These are phyloP conservation scores for Craniophora ligustri DNA, from an alignment of 2,888 invertebrate genomes.

Conservation along the genomic window DNA sequence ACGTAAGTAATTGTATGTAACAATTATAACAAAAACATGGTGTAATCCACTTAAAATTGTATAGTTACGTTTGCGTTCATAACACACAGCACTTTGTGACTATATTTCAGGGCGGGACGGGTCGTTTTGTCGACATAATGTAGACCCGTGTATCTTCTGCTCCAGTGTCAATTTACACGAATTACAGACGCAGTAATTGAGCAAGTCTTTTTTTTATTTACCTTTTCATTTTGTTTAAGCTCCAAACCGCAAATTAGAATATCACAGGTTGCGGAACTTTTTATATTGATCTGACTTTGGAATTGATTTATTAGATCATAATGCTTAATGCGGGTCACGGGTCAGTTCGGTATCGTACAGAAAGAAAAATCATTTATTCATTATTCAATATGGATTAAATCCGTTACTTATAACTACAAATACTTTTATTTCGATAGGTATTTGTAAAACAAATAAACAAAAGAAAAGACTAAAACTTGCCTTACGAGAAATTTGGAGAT, in stretches of 20 bases:
- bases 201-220: too few species aligned
- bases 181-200: too few species aligned
- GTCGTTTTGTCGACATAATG: conserved; percentile 35
- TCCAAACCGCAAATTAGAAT: not conserved
- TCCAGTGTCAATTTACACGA: too few species aligned
- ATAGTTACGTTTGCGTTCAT: conserved; percentile 44
- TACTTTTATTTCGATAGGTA: too few species aligned
- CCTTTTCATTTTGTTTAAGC: not conserved
- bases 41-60: conserved; percentile 41
- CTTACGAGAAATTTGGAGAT: too few species aligned
- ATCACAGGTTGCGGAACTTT: not conserved
- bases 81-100: conserved; percentile 46
- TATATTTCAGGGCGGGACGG: conserved; percentile 29
- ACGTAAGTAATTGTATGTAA: too few species aligned
- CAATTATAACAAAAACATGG: not conserved
- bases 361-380: not conserved
- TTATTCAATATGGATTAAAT: too few species aligned
- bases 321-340: not conserved
- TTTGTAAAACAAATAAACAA: too few species aligned
- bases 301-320: conserved; percentile 5
- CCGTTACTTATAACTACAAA: too few species aligned
- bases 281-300: not conserved
- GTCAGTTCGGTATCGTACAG: not conserved
- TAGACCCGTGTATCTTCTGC: conserved; percentile 15
- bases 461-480: too few species aligned